Percentiles rank a stretch among this genome's conserved stretches.
These are phyloP conservation scores for Heliconius hermathena DNA, from an alignment of 1,140 invertebrate genomes.

Conservation along the genomic window DNA sequence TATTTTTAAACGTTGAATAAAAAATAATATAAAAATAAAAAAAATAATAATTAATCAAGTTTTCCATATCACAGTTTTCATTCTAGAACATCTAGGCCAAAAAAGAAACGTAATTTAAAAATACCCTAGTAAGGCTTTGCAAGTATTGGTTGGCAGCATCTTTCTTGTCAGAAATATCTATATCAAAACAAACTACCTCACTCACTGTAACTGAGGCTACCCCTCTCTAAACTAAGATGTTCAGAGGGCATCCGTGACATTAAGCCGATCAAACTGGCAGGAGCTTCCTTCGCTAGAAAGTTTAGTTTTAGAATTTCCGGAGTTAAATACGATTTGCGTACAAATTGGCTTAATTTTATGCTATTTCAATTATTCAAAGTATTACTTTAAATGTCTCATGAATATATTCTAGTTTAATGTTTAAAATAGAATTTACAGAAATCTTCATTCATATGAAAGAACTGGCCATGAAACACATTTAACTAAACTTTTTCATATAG, in stretches of 20 bases:
- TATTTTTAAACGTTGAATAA: no score
- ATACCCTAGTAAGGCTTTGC: background rate
- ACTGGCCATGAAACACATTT: background rate
- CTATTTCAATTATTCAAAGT: background rate
- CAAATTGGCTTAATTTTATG: constrained; percentile 1
- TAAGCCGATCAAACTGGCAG: constrained; percentile 23
- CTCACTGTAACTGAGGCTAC: constrained; percentile 5
- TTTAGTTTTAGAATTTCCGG: constrained; percentile 20
- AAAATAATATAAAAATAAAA: no score
- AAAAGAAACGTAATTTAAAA: no score
- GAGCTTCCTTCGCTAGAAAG: constrained; percentile 19
- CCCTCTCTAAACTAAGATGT: constrained; percentile 9
- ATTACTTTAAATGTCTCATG: background rate
- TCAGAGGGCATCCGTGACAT: constrained; percentile 6
- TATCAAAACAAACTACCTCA: background rate
- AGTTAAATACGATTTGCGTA: constrained; percentile 4
- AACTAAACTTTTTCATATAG: background rate
- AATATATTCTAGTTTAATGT: background rate
- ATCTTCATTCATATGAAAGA: background rate
- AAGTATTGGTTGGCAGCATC: background rate
- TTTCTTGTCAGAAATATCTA: background rate
- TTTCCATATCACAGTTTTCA: no score
- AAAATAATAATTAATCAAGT: no score
- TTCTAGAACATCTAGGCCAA: no score
- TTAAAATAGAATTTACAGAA: no score